Conservation (phyloP, 2,797 vertebrate genomes). For the Astyanax mexicanus region DNA sequence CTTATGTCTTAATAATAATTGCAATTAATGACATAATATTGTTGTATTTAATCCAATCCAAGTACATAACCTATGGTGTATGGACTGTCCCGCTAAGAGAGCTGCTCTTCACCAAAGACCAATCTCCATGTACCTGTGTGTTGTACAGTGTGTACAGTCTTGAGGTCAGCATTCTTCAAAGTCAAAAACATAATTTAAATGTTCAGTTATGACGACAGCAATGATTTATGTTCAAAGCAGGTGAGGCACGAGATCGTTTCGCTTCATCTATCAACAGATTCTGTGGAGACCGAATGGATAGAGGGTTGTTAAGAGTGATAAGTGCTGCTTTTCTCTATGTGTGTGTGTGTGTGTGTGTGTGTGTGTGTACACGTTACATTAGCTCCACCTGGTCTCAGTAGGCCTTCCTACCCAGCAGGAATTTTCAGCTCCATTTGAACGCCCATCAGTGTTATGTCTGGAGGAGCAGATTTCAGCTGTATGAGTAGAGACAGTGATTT, state of each 20-base stretch:
- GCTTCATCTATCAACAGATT: neutral
- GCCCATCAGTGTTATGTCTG: neutral
- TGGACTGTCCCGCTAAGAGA: too few relatives aligned
- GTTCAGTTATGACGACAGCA: neutral
- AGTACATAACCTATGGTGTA: too few relatives aligned
- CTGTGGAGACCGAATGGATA: neutral
- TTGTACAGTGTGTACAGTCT: neutral
- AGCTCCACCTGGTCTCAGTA: neutral
- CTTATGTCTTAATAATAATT: too few relatives aligned
- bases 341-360: neutral
- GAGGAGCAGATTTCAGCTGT: conserved; percentile 8
- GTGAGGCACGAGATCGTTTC: neutral
- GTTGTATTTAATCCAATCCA: too few relatives aligned
- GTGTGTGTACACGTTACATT: neutral
- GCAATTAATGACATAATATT: too few relatives aligned
- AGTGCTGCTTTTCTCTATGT: neutral
- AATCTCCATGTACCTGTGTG: neutral
- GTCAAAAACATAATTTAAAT: neutral
- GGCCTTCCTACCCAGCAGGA: neutral
- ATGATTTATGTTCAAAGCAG: neutral
- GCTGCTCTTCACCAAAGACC: neutral
- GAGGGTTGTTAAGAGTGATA: neutral
- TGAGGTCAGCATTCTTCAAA: neutral
- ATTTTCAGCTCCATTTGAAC: conserved; percentile 28
- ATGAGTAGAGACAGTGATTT: conserved; percentile 2